phyloP scores from a whole-genome alignment of 2,797 vertebrate genomes.

The Enteromius treurensis region DNA sequence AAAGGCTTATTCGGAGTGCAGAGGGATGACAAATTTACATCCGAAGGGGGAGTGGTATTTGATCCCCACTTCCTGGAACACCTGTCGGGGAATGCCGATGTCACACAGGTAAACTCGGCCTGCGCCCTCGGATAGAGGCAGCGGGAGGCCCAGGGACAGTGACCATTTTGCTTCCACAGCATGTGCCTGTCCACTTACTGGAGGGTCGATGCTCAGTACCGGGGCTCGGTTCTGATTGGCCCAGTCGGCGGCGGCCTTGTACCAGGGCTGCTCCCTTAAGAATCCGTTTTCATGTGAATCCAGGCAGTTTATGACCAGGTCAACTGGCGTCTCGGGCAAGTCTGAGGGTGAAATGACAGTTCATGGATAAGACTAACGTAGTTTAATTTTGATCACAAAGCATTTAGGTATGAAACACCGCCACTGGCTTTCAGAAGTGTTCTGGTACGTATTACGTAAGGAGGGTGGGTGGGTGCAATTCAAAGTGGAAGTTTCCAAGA shows the following conservation, averaged over 20 bases:
- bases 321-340: constrained; percentile 92
- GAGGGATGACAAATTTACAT: constrained; percentile 96
- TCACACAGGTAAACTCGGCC: constrained; percentile 95
- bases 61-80: constrained; percentile 96
- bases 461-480: constrained; percentile 10
- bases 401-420: neutral
- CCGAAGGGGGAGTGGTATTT: constrained; percentile 96
- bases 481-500: constrained; percentile 34
- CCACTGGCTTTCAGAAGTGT: neutral
- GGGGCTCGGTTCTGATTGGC: constrained; percentile 96
- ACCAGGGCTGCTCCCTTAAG: constrained; percentile 95
- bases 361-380: neutral
- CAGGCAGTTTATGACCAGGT: constrained; percentile 97
- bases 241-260: constrained; percentile 93
- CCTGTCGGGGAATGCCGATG: constrained; percentile 93
- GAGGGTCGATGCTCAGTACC: constrained; percentile 95
- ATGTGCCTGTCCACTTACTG: constrained; percentile 84
- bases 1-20: constrained; percentile 86
- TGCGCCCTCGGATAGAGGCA: constrained; percentile 87
- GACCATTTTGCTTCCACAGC: constrained; percentile 98
- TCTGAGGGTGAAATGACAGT: constrained; percentile 75
- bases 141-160: constrained; percentile 90
- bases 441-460: neutral
- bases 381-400: neutral
- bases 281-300: constrained; percentile 96